Base-by-base conservation (phyloP, 1,140 invertebrate genomes). In the Formica exsecta region DNA sequence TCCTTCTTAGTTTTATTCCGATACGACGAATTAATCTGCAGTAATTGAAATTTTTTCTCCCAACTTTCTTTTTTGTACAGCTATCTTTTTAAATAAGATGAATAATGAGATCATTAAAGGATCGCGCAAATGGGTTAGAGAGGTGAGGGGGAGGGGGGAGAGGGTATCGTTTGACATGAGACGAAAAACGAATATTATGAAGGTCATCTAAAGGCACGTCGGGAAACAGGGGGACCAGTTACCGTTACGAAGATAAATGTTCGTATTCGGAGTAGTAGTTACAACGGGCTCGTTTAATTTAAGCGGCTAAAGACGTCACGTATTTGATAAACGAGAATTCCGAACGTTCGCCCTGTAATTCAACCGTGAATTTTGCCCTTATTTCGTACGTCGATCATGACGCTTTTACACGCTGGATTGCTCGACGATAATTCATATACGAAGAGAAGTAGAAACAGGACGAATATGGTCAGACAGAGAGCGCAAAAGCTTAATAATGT, bases 301-400 rank as follows among this genome's bases (percentile, higher is more conserved):
- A 83, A 83, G 54, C 68, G 79, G 68, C 79, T 83, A 83, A 83
- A 74, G 68, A 83, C 68, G 68, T 83, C 68, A 83, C 79, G 57
- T 38, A 83, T 83, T 83, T 83, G 79, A 83, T 83, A 83, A 83
- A 83, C 79, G 68, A 83, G 79, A 83, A 83, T 83, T 83, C 68
- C 68, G 62, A 83, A 83, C 68, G 3, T 32, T 32, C 68, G 54
- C 32, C 38, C 44, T 83, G 68, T 74, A 83, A 83, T 83, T 70
- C 77, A 80, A 57, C 22, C 41, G 57, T 61, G 68, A 83, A 83
- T 83, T 83, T 74, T 74, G 38, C 68, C 68, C 38, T 74, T 48
- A 83, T 61, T 51, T 83, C 79, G 79, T 44, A 44, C n/a, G 38
- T 74, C 68, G 68, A 74, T 71, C 79, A 81, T 61, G n/a, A 41